phyloP scores from a whole-genome alignment of 2,797 vertebrate species.

The Microctenopoma steveboyesi region DNA sequence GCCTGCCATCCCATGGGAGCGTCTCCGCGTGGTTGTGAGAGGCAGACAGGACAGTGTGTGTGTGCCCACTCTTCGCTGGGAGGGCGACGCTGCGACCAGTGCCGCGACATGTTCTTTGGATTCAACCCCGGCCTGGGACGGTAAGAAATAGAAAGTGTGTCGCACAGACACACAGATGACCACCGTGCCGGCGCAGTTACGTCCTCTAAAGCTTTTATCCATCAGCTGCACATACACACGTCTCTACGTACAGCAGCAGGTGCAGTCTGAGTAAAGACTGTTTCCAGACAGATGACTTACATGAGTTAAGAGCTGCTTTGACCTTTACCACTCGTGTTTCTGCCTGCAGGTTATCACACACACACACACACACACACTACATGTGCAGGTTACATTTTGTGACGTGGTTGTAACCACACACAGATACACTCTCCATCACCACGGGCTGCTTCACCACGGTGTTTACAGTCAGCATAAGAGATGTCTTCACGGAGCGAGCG shows the following conservation, averaged over 20 bases:
- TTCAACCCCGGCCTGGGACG: constrained; percentile 87
- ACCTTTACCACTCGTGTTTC: constrained; percentile 75
- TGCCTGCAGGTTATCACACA: constrained; percentile 62
- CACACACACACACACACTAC: constrained; percentile 42
- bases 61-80: constrained; percentile 85
- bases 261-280: constrained; percentile 67
- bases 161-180: not conserved
- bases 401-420: constrained; percentile 1
- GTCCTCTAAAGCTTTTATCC: constrained; percentile 23
- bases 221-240: constrained; percentile 23
- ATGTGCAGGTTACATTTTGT: constrained; percentile 28
- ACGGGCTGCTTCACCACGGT: constrained; percentile 30
- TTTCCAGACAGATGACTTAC: constrained; percentile 73
- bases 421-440: constrained; percentile 35
- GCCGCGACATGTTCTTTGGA: constrained; percentile 86
- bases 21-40: constrained; percentile 79
- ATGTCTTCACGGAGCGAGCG: not conserved
- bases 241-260: constrained; percentile 38
- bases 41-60: constrained; percentile 84
- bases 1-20: constrained; percentile 87
- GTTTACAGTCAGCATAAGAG: constrained; percentile 28
- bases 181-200: not conserved
- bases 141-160: constrained; percentile 59
- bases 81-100: constrained; percentile 87
- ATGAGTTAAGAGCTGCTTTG: constrained; percentile 81